Evolutionary conservation across 2,113 vertebrate species (phyloP), one percentile per base, ranked within the genome.

Genomic region (Ceuthmochares aereus): DNA sequence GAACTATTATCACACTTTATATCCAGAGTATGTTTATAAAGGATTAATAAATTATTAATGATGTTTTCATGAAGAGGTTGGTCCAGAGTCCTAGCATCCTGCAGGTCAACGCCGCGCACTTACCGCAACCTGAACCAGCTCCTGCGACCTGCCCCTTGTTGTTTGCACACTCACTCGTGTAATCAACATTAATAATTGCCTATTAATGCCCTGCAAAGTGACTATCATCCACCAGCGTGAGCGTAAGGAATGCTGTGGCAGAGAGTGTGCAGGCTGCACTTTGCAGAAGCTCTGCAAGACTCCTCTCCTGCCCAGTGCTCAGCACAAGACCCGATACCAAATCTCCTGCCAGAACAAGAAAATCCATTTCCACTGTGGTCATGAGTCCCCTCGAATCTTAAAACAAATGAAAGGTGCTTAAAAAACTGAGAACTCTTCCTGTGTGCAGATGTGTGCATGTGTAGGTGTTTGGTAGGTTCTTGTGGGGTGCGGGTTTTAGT

Each of bases 401-500:
- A 80, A 83, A 83, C 73, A 76, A 91, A 86, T 3, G 67, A 96
- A 95, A 94, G 96, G 96, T 97, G 95, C 96, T 97, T 91, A 49
- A 79, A 89, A 89, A 95, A 90, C 70, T 52, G 79, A 74, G 45
- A 94, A 85, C 85, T 91, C 52, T 10, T 67, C 23, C 20, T 37
- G 42, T 79, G 63, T 32, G 58, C 75, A 79, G 42, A 17, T 0
- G 19, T 75, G 86, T 90, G 10, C 34, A 3, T 0, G 3, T 4
- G 91, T 97, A 97, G 96, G 97, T 98, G 97, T 97, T 97, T 45
- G 77, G 82, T 87, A 49, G 45, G 43, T 72, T 69, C 68, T 68
- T 91, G 40, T 0, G 21, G 23, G 58, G 22, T 8, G 49, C 3
- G 18, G 43, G 22, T 16, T 73, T 60, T 40, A 55, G 47, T 9